Percentiles rank a stretch among this genome's conserved stretches.
phyloP scores from a whole-genome alignment of 2,888 invertebrate genomes.

The Dysmachus trigonus region DNA sequence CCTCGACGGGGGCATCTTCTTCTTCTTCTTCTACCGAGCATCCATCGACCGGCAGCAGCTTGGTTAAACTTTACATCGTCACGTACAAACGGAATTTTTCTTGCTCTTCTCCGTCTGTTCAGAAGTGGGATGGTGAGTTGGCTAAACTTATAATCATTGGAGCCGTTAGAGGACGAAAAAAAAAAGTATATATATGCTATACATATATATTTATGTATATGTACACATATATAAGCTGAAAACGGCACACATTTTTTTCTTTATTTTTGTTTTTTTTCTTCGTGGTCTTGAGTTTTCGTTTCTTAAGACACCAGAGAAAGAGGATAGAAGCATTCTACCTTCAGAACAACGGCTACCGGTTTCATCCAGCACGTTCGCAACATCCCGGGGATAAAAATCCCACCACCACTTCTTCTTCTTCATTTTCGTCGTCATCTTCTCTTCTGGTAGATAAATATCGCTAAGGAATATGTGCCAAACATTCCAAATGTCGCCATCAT shows the following conservation, averaged over 20 bases:
- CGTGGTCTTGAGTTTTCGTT: neutral
- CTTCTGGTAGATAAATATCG: slow-evolving; percentile 43
- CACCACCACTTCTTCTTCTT: neutral
- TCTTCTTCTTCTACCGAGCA: neutral
- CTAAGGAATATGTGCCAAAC: slow-evolving; percentile 47
- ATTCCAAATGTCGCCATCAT: slow-evolving; percentile 38
- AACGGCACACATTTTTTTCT: neutral
- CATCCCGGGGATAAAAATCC: neutral
- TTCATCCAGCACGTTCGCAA: neutral
- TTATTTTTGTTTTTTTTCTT: no score
- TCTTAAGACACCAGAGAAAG: neutral
- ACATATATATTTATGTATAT: neutral
- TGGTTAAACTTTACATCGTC: slow-evolving; percentile 46
- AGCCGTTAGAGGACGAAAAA: neutral
- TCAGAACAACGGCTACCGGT: neutral
- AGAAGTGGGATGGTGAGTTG: neutral
- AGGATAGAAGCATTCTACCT: neutral
- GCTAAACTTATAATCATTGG: slow-evolving; percentile 25
- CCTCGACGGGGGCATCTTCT: neutral
- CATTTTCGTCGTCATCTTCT: neutral
- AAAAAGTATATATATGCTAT: neutral
- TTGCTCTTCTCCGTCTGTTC: neutral
- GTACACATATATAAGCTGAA: neutral
- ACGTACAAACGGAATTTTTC: slow-evolving; percentile 46
- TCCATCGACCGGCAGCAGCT: slow-evolving; percentile 23